Evolutionary conservation across 2,797 vertebrate genomes (phyloP), one percentile per base, ranked within the genome.

Genomic region (Phalanger gymnotis): DNA sequence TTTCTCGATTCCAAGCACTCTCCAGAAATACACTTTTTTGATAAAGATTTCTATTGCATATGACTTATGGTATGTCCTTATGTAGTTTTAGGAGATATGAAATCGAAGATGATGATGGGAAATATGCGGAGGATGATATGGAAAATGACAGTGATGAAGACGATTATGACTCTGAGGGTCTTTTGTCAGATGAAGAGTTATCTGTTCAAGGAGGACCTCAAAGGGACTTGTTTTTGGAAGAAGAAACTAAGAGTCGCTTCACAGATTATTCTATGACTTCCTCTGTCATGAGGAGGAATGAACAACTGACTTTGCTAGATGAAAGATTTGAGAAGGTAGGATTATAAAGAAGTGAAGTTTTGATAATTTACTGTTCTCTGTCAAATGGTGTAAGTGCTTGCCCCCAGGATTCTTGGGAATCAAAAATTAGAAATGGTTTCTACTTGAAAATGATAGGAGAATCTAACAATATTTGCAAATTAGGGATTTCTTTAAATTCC

Each of bases 241-340:
- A 99, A 94, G 99, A 99, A 98, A 99, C 99, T 0, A 99, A 98
- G 98, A 99, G 99, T 97, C 99, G 99, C 52, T 99, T 99, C 98
- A 99, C 99, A 0, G 99, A 99, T 5, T 99, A 99, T 98, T 99
- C 99, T 0, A 97, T 99, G 98, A 99, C 99, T 0, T 99, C 99
- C 27, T 99, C 99, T 0, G 99, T 99, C 93, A 99, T 99, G 98
- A 99, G 99, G 97, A 99, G 99, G 96, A 99, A 99, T 94, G 99
- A 99, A 87, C 99, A 99, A 98, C 99, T 99, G 96, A 99, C 99
- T 0, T 98, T 99, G 31, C 99, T 99, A 94, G 99, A 99, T 96
- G 99, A 99, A 97, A 99, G 99, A 57, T 99, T 99, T 96, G 99
- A 99, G 97, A 99, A 99, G 99, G 99, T 99, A 97, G 98, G 95